phyloP scores from a whole-genome alignment of 2,113 vertebrate species.

The Axis porcinus region DNA sequence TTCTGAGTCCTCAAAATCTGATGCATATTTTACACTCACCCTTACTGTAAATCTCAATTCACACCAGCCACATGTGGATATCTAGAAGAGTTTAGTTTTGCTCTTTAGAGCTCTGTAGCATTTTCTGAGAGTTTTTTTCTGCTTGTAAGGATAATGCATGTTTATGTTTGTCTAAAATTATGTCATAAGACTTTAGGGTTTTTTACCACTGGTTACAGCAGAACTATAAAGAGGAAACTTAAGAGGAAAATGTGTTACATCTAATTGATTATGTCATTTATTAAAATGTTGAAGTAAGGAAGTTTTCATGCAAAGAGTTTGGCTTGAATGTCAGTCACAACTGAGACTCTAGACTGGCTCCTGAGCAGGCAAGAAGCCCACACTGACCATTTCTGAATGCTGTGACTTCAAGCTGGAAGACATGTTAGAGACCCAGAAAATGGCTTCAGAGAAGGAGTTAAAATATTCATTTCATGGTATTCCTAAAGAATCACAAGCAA shows the following conservation, averaged over 20 bases:
- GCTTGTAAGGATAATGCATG: neutral
- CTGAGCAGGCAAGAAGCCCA: neutral
- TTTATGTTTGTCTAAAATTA: neutral
- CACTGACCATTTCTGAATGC: neutral
- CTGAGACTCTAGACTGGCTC: neutral
- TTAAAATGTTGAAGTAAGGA: neutral
- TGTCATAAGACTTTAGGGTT: neutral
- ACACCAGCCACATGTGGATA: neutral
- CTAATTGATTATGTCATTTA: neutral
- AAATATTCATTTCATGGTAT: neutral
- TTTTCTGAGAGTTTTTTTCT: neutral
- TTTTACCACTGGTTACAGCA: neutral
- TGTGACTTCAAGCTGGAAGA: neutral
- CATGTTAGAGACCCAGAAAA: neutral
- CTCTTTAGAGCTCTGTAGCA: neutral
- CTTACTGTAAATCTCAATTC: neutral
- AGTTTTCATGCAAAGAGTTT: neutral
- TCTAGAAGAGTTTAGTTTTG: neutral
- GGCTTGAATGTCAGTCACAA: neutral
- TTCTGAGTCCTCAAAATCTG: slow-evolving; percentile 1
- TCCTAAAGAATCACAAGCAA: neutral
- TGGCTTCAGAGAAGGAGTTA: neutral
- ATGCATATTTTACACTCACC: neutral
- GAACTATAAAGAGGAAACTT: neutral
- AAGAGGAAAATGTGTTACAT: neutral